phyloP scores from a whole-genome alignment of 2,888 invertebrate genomes.

The Xylocampa areola region DNA sequence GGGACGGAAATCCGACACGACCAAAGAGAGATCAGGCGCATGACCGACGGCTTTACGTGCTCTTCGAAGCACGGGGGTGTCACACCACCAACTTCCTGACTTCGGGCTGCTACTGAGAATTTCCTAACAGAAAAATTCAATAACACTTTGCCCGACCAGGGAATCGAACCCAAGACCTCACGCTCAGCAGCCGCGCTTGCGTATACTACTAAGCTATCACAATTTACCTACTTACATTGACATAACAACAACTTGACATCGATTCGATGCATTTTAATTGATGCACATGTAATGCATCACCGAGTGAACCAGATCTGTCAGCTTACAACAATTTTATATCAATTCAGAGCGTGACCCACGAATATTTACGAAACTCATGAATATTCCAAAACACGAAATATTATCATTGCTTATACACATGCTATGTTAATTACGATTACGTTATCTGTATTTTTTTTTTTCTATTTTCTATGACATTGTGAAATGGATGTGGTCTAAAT shows the following conservation, averaged over 20 bases:
- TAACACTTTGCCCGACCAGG: too few species aligned
- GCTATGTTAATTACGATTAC: conserved; percentile 5
- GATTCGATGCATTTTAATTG: conserved; percentile 10
- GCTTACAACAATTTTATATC: conserved; percentile 27
- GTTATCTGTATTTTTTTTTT: conserved; percentile 16
- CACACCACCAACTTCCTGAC: too few species aligned
- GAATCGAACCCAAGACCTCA: too few species aligned
- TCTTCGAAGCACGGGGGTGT: too few species aligned
- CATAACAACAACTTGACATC: conserved; percentile 26
- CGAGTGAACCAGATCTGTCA: conserved; percentile 35
- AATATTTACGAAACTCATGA: conserved; percentile 41
- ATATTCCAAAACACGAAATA: conserved; percentile 38
- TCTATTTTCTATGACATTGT: too few species aligned
- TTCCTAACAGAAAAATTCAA: too few species aligned
- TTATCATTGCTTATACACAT: conserved; percentile 15
- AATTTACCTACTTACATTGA: conserved; percentile 26
- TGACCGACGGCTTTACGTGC: too few species aligned
- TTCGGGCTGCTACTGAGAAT: too few species aligned
- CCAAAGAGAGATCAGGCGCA: too few species aligned
- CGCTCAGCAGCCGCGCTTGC: too few species aligned
- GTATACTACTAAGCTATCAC: too few species aligned
- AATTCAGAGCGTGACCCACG: conserved; percentile 34
- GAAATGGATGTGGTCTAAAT: conserved; percentile 6
- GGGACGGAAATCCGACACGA: too few species aligned
- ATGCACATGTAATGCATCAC: conserved; percentile 35